Evolutionary conservation across 2,113 vertebrate species (phyloP).

Genomic region (Oophaga pumilio): DNA sequence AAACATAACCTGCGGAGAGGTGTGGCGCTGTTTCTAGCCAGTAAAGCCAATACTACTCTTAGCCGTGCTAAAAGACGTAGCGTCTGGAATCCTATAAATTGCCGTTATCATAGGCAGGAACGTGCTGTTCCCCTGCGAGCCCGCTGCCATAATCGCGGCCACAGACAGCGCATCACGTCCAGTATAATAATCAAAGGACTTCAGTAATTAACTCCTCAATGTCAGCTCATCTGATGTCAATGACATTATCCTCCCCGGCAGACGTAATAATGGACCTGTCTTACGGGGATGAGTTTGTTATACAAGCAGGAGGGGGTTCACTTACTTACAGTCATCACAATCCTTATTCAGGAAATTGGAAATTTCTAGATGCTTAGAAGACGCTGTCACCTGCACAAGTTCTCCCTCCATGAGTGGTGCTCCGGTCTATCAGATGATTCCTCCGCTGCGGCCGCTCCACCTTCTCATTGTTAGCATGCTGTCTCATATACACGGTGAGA

Average conservation of each 20-base stretch:
- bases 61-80: too few relatives aligned
- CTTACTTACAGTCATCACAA: not conserved
- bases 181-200: slow-evolving; percentile 36
- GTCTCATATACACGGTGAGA: too few relatives aligned
- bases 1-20: not conserved
- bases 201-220: slow-evolving; percentile 48
- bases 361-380: too few relatives aligned
- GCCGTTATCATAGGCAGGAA: not conserved
- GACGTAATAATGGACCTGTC: slow-evolving; percentile 13
- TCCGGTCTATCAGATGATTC: too few relatives aligned
- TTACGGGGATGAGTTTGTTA: not conserved
- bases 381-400: too few relatives aligned
- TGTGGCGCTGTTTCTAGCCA: not conserved
- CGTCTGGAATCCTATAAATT: too few relatives aligned
- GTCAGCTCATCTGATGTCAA: slow-evolving; percentile 26
- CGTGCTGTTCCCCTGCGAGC: not conserved
- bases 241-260: slow-evolving; percentile 5
- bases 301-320: not conserved
- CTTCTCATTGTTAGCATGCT: too few relatives aligned
- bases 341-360: too few relatives aligned
- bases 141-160: slow-evolving; percentile 1
- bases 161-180: slow-evolving; percentile 16
- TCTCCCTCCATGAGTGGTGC: too few relatives aligned
- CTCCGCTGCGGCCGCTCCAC: too few relatives aligned
- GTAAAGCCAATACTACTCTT: too few relatives aligned